Base-by-base conservation (phyloP, 1,140 invertebrate species). In the Globodera rostochiensis region DNA sequence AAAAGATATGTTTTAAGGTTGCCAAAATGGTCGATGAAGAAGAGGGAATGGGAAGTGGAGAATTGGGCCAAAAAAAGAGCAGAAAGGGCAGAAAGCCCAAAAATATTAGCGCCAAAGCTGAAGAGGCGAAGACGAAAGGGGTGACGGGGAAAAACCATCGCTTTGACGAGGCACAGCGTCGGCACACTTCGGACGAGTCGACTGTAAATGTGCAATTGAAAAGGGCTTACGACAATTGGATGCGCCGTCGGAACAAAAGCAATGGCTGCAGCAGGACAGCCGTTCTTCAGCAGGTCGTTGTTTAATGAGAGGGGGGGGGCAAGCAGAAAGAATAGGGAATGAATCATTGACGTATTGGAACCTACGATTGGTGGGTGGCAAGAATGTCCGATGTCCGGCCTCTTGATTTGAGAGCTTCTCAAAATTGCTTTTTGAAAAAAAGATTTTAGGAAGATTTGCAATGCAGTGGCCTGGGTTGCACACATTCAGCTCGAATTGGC, bases 381-480 rank as follows among this genome's bases (percentile, higher is more conserved):
- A 36, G 13, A 25, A 25, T 53, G 4, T 46, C 6, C 21, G 50
- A 25, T 3, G 64, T 25, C 57, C 15, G 11, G 47, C 74, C 4
- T 19, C 21, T 78, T 71, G 11, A 67, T 78, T 73, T n/a, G 1
- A 67, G 49, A 67, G 21, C 5, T 78, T 78, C 7, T 50, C 11
- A 0, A 13, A 13, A 53, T 53, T 13, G 4, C 36, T 4, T 53
- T 53, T 53, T 53, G 50, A 53, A 53, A 13, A 53, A 7, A 71
- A 45, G 3, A 13, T 47, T n/a, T 4, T 8, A 83, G 67, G 81
- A 82, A 13, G 75, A 86, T 13, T 75, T 76, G 73, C 97, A 99
- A 85, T 99, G 97, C 90, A 95, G 94, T 89, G 96, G 96, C 0
- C 96, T 95, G 4, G 92, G 93, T 19, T 99, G 97, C 90, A 92